Evolutionary conservation across 2,113 vertebrate species (phyloP).

Genomic region (Sorex araneus): DNA sequence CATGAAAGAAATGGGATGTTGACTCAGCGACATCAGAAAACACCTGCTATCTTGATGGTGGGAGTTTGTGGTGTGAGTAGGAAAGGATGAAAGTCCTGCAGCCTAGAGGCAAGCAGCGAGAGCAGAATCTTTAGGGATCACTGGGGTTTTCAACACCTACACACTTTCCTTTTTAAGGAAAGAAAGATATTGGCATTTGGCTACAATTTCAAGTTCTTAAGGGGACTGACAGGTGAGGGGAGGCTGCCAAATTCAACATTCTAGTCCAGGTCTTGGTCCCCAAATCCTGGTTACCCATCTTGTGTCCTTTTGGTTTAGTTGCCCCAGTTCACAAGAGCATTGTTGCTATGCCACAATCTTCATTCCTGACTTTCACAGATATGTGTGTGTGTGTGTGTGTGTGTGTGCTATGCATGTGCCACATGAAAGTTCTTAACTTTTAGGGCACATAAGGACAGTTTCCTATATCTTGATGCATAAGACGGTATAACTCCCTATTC

Average conservation of each 20-base stretch:
- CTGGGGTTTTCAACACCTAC: constrained; percentile 65
- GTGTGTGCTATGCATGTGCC: not conserved
- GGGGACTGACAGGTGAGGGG: constrained; percentile 61
- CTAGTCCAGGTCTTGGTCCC: constrained; percentile 58
- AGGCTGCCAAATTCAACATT: constrained; percentile 76
- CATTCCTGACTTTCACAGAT: constrained; percentile 6
- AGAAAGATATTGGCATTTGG: constrained; percentile 72
- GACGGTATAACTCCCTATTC: not conserved
- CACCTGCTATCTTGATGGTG: not conserved
- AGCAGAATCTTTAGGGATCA: not conserved
- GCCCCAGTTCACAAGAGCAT: constrained; percentile 7
- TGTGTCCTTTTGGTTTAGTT: constrained; percentile 61
- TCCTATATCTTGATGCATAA: not conserved
- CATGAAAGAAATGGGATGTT: too few species aligned
- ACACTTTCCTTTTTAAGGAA: constrained; percentile 54
- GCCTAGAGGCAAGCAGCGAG: constrained; percentile 29
- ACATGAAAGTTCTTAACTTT: not conserved
- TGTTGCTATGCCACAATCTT: not conserved
- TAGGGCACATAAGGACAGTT: not conserved
- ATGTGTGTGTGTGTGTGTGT: rapidly evolving
- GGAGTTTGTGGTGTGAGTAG: not conserved
- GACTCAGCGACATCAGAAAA: not conserved
- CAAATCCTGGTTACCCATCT: constrained; percentile 67
- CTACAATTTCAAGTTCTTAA: constrained; percentile 71
- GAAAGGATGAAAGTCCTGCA: not conserved